These are phyloP conservation scores for Drosophila paulistorum DNA, from an alignment of 1,140 invertebrate species.

Conservation along the genomic window DNA sequence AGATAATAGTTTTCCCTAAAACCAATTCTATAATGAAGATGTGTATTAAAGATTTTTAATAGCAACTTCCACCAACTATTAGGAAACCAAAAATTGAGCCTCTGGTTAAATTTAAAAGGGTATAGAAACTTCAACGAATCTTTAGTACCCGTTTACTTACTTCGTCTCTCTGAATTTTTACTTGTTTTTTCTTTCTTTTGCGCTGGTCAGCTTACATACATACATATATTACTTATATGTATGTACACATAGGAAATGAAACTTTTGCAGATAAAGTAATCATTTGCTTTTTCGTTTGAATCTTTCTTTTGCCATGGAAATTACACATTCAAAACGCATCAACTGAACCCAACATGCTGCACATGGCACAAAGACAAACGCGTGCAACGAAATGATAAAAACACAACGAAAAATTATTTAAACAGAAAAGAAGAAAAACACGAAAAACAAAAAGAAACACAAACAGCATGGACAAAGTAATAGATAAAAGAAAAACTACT, in stretches of 20 bases:
- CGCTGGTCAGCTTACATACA: constrained; percentile 66
- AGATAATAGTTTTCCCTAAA: too few species aligned
- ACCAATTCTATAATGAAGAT: too few species aligned
- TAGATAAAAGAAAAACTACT: not conserved
- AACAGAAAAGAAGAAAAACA: constrained; percentile 11
- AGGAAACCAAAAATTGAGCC: too few species aligned
- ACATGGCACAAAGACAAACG: constrained; percentile 20
- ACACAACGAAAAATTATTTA: constrained; percentile 33
- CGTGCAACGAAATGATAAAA: constrained; percentile 16
- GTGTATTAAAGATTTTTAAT: too few species aligned
- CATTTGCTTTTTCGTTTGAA: constrained; percentile 4
- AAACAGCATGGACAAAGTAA: not conserved
- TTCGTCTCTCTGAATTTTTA: constrained; percentile 17
- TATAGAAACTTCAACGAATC: not conserved
- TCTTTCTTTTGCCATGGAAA: constrained; percentile 32
- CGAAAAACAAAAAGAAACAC: not conserved
- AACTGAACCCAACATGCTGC: constrained; percentile 55
- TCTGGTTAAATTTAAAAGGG: not conserved
- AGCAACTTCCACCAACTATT: too few species aligned
- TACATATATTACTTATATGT: constrained; percentile 40
- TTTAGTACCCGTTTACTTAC: not conserved
- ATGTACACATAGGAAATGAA: constrained; percentile 73
- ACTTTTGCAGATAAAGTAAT: constrained; percentile 70
- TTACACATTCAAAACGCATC: constrained; percentile 53
- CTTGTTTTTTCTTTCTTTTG: constrained; percentile 51